A percentile compares a stretch with the other conserved stretches of the same genome.
Evolutionary conservation across 2,888 invertebrate species (phyloP).

Genomic region (Stegana nigrithorax): DNA sequence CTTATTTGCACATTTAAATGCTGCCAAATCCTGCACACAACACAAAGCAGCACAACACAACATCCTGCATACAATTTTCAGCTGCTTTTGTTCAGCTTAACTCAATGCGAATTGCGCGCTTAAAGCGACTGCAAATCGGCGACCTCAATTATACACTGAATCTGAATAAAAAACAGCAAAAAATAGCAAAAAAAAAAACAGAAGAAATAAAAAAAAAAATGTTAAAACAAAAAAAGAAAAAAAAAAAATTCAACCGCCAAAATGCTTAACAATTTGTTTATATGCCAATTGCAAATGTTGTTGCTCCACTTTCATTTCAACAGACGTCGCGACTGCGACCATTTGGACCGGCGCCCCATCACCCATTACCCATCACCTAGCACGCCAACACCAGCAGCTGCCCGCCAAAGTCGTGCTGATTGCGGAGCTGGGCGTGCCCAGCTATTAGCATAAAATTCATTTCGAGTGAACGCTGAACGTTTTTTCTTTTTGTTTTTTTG

Average conservation of each 20-base stretch:
- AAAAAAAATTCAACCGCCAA: slow-evolving; percentile 9
- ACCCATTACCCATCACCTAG: neutral
- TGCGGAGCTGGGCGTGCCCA: slow-evolving; percentile 11
- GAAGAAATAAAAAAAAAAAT: neutral
- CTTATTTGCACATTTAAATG: slow-evolving; percentile 3
- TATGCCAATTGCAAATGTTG: slow-evolving; percentile 31
- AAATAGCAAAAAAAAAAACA: neutral
- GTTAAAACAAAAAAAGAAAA: slow-evolving; percentile 13
- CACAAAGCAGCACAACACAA: neutral
- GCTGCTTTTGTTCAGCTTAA: no score
- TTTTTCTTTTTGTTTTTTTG: neutral
- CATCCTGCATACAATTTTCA: no score
- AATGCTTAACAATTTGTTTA: slow-evolving; percentile 27
- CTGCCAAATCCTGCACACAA: neutral
- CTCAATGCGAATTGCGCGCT: neutral
- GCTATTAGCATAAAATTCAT: slow-evolving; percentile 34
- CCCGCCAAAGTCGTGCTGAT: neutral
- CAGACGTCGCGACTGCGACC: slow-evolving; percentile 1
- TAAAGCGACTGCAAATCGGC: neutral
- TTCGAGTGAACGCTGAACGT: slow-evolving; percentile 1
- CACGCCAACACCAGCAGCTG: neutral
- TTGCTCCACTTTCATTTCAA: slow-evolving; percentile 4
- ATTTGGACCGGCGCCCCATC: neutral
- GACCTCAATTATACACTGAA: no score
- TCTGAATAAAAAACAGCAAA: neutral